Conservation (phyloP, 2,113 vertebrate species). For the Morone saxatilis region DNA sequence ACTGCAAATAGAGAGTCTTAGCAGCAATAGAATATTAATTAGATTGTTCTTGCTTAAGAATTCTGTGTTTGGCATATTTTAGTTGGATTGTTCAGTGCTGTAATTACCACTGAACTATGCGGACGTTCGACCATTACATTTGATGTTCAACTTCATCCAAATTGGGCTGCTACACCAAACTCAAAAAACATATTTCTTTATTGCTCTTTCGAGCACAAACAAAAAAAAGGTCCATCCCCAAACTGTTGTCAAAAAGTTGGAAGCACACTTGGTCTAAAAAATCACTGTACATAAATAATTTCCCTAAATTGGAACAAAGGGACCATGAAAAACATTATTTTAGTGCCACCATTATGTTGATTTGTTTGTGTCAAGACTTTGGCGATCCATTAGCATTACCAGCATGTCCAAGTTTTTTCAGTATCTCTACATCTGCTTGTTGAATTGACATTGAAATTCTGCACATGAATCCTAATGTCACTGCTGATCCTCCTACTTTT, state of each 20-base stretch:
- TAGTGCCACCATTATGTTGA: no score
- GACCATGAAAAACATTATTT: no score
- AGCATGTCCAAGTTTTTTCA: no score
- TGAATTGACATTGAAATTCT: no score
- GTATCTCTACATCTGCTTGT: no score
- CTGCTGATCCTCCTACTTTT: no score
- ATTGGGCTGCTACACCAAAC: background rate
- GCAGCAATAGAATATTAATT: background rate
- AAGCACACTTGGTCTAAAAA: no score
- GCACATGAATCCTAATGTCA: no score
- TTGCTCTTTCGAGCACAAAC: background rate
- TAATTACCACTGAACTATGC: background rate
- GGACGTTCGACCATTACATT: background rate
- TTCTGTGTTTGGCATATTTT: slow-evolving; percentile 8
- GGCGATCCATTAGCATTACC: no score
- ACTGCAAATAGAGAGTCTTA: slow-evolving; percentile 14
- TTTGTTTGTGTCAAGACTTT: no score
- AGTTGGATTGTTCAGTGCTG: background rate
- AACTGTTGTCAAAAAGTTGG: background rate
- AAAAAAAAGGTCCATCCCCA: background rate
- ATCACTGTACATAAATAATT: no score
- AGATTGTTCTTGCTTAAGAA: background rate
- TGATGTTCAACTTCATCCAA: background rate
- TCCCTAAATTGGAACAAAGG: no score
- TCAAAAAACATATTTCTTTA: background rate